Evolutionary conservation across 1,140 invertebrate species (phyloP).

Genomic region (Drosophila pachea): DNA sequence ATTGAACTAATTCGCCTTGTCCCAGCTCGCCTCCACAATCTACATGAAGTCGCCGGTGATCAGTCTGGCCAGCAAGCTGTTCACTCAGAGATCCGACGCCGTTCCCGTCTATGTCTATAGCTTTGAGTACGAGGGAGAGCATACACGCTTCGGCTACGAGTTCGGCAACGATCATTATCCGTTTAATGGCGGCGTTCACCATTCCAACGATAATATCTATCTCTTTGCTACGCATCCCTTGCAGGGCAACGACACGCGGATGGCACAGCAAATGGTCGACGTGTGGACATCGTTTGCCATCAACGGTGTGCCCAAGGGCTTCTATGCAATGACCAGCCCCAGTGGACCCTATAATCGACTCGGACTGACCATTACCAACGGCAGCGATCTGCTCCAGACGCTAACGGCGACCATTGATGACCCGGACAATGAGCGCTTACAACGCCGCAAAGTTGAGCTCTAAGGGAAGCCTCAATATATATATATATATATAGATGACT

Average conservation of each 20-base stretch:
- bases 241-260: constrained; percentile 57
- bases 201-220: constrained; percentile 79
- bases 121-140: constrained; percentile 71
- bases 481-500: neutral
- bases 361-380: constrained; percentile 27
- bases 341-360: constrained; percentile 74
- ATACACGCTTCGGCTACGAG: constrained; percentile 78
- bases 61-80: constrained; percentile 48
- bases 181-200: constrained; percentile 78
- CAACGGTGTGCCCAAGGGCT: constrained; percentile 50
- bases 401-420: constrained; percentile 67
- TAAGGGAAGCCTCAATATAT: constrained; percentile 1
- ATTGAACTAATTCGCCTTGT: neutral
- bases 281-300: constrained; percentile 78
- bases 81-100: constrained; percentile 12
- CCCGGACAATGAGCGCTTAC: constrained; percentile 57
- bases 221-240: constrained; percentile 71
- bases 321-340: constrained; percentile 37
- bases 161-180: constrained; percentile 73
- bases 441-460: constrained; percentile 46
- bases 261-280: constrained; percentile 77
- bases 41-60: constrained; percentile 73
- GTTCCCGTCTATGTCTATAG: constrained; percentile 66
- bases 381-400: constrained; percentile 56
- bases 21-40: constrained; percentile 48